Conservation (phyloP, 2,113 vertebrate genomes). For the Anhinga rufa region DNA sequence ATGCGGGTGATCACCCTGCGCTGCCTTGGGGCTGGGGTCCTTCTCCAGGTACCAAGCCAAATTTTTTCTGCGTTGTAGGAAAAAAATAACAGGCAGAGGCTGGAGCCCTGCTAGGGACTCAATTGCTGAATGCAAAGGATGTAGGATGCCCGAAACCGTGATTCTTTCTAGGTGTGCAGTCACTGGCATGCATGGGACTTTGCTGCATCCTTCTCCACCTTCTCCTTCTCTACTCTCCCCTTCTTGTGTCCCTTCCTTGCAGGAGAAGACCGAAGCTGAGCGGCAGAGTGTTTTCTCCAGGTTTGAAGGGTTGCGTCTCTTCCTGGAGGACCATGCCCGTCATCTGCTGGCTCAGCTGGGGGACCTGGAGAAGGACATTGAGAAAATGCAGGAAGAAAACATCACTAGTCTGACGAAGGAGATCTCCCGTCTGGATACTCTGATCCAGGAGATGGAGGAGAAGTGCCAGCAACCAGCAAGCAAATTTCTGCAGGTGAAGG, state of each 20-base stretch:
- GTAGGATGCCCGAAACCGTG: not conserved
- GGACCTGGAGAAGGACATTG: conserved; percentile 25
- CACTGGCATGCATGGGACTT: not conserved
- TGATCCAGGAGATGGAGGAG: conserved; percentile 48
- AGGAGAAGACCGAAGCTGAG: not conserved
- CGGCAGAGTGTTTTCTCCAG: not conserved
- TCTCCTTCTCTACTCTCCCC: too few species aligned
- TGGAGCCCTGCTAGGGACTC: not conserved
- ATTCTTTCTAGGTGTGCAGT: not conserved
- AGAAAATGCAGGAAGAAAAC: conserved; percentile 37
- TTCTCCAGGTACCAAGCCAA: not conserved
- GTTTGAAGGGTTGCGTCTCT: conserved; percentile 30
- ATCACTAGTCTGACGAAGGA: not conserved
- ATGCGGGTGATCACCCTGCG: not conserved
- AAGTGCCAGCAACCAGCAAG: conserved; percentile 10
- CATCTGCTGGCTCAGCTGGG: conserved; percentile 47
- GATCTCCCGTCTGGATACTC: conserved; percentile 16
- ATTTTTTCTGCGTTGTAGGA: too few species aligned
- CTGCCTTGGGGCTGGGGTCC: not conserved
- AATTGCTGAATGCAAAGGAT: not conserved
- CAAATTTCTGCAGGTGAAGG: conserved; percentile 60
- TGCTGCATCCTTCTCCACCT: not conserved
- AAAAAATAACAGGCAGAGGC: not conserved
- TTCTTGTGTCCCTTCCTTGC: not conserved
- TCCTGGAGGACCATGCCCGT: conserved; percentile 39